phyloP scores from a whole-genome alignment of 2,113 vertebrate genomes.

The Riparia riparia region DNA sequence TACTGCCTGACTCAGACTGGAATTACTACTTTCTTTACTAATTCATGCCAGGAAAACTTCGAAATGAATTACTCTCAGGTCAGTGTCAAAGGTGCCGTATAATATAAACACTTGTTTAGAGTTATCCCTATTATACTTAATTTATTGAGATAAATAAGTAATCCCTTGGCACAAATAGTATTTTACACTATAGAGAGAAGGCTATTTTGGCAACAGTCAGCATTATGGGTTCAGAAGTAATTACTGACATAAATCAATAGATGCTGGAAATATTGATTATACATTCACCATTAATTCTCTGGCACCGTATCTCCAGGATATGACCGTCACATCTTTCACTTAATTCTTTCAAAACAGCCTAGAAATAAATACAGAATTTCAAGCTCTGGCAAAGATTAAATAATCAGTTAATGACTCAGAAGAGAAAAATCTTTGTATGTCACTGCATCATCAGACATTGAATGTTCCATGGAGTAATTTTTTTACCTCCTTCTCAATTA shows the following conservation, averaged over 20 bases:
- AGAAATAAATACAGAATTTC: neutral
- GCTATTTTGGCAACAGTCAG: conserved; percentile 68
- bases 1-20: neutral
- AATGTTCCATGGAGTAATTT: conserved; percentile 33
- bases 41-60: neutral
- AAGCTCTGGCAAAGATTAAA: conserved; percentile 33
- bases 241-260: conserved; percentile 80
- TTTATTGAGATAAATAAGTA: conserved; percentile 68
- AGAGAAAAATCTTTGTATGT: conserved; percentile 19
- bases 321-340: conserved; percentile 23
- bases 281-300: conserved; percentile 73
- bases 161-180: conserved; percentile 20
- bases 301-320: neutral
- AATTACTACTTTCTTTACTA: conserved; percentile 15
- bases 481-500: conserved; percentile 60
- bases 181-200: conserved; percentile 44
- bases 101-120: conserved; percentile 36
- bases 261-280: conserved; percentile 68
- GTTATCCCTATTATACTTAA: conserved; percentile 64
- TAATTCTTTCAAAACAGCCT: neutral
- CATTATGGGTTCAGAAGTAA: conserved; percentile 66
- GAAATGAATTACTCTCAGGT: conserved; percentile 25
- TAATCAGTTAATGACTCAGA: neutral
- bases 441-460: conserved; percentile 44
- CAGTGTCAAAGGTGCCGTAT: conserved; percentile 38